Conservation (phyloP, 2,797 vertebrate genomes). For the Danio kyathit region DNA sequence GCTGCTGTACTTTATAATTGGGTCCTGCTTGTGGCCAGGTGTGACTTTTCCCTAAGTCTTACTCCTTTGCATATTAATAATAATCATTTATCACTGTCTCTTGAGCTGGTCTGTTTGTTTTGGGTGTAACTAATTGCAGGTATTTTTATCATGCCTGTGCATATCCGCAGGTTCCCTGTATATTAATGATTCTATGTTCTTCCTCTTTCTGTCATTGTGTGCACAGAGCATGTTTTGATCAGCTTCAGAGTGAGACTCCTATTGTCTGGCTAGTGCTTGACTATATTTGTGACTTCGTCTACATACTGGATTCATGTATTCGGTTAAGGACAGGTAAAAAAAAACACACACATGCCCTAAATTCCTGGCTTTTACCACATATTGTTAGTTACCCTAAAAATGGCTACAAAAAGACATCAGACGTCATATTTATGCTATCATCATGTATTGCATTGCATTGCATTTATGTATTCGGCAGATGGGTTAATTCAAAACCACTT, state of each 20-base stretch:
- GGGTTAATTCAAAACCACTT: neutral
- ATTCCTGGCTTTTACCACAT: neutral
- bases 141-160: too few species aligned
- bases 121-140: conserved; percentile 40
- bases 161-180: too few species aligned
- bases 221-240: conserved; percentile 91
- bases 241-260: conserved; percentile 84
- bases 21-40: conserved; percentile 91
- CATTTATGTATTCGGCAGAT: neutral
- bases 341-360: neutral
- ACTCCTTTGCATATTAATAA: neutral
- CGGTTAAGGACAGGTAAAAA: conserved; percentile 87
- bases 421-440: neutral
- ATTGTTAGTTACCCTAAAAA: neutral
- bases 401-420: neutral
- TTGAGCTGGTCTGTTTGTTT: neutral
- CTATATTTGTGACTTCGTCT: conserved; percentile 88
- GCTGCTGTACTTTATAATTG: conserved; percentile 91
- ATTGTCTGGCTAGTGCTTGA: conserved; percentile 90
- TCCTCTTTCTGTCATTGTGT: conserved; percentile 6
- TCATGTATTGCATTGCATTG: neutral
- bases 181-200: neutral
- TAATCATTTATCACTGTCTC: conserved; percentile 15
- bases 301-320: conserved; percentile 86
- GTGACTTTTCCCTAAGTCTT: conserved; percentile 36